These are phyloP conservation scores for Trididemnum nubilum DNA, from an alignment of 23 tunicate species.

Conservation along the genomic window DNA sequence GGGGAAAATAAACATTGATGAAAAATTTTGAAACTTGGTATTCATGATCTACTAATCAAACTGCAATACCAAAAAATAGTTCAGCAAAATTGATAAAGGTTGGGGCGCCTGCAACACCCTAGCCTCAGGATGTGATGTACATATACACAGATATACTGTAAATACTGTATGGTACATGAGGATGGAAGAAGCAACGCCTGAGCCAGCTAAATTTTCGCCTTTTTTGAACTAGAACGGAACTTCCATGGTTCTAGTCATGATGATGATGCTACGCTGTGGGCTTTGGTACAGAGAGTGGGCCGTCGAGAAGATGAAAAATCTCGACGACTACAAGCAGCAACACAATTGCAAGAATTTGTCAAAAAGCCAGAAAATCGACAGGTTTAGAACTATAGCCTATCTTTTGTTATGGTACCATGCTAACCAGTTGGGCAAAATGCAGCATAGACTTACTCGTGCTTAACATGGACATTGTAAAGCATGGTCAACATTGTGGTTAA, in stretches of 20 bases:
- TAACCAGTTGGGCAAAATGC: background rate
- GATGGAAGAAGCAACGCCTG: too few species aligned
- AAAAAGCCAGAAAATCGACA: slow-evolving; percentile 61
- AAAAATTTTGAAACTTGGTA: too few species aligned
- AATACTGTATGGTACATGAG: too few species aligned
- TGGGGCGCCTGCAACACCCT: too few species aligned
- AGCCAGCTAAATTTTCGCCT: too few species aligned
- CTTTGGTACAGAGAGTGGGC: slow-evolving; percentile 76
- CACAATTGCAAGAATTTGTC: slow-evolving; percentile 71
- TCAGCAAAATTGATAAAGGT: too few species aligned
- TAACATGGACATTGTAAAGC: background rate
- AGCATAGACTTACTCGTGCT: background rate
- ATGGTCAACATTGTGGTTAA: too few species aligned
- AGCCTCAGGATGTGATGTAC: too few species aligned
- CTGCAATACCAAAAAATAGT: too few species aligned
- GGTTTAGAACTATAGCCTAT: slow-evolving; percentile 19
- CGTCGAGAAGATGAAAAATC: slow-evolving; percentile 82
- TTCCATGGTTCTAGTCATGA: slow-evolving; percentile 67
- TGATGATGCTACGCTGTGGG: slow-evolving; percentile 66
- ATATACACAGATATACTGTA: too few species aligned
- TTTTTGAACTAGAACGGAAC: slow-evolving; percentile 90
- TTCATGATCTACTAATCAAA: too few species aligned
- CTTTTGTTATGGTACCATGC: background rate
- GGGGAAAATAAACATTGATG: too few species aligned
- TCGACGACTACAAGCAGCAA: slow-evolving; percentile 65